A percentile compares a stretch with the other conserved stretches of the same genome.
Conservation (phyloP, 2,797 vertebrate genomes). For the Chloroceryle amazona region DNA sequence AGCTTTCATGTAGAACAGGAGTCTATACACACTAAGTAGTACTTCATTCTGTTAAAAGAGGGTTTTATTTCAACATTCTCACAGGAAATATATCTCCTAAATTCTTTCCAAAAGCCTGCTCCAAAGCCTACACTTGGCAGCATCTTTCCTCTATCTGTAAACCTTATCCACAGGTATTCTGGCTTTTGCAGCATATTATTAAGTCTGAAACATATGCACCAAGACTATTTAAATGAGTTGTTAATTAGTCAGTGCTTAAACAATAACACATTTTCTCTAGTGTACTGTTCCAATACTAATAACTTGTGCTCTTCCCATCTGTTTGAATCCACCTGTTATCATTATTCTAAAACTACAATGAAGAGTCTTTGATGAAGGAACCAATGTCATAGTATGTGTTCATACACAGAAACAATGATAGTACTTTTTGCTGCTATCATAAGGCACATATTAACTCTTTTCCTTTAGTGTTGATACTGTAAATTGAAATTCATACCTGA, state of each 20-base stretch:
- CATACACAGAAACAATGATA: background rate
- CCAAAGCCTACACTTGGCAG: background rate
- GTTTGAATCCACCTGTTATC: slow-evolving; percentile 41
- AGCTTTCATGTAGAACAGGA: background rate
- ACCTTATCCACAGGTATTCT: background rate
- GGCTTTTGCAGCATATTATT: background rate
- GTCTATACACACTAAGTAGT: background rate
- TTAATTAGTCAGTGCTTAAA: slow-evolving; percentile 59
- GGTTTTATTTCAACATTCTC: background rate
- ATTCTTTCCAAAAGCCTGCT: background rate
- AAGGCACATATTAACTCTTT: background rate
- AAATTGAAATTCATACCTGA: background rate
- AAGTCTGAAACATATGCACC: slow-evolving; percentile 28
- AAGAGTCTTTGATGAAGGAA: background rate
- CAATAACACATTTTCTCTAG: slow-evolving; percentile 43
- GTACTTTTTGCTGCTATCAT: background rate
- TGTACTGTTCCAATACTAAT: slow-evolving; percentile 37
- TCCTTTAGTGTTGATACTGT: background rate
- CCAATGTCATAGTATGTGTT: background rate
- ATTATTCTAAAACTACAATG: background rate
- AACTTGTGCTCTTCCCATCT: slow-evolving; percentile 42
- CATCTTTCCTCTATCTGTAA: background rate
- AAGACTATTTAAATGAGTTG: slow-evolving; percentile 47
- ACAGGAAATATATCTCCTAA: background rate
- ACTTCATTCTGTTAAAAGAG: background rate